phyloP scores from a whole-genome alignment of 2,888 invertebrate genomes.

The Lochmaea crataegi region DNA sequence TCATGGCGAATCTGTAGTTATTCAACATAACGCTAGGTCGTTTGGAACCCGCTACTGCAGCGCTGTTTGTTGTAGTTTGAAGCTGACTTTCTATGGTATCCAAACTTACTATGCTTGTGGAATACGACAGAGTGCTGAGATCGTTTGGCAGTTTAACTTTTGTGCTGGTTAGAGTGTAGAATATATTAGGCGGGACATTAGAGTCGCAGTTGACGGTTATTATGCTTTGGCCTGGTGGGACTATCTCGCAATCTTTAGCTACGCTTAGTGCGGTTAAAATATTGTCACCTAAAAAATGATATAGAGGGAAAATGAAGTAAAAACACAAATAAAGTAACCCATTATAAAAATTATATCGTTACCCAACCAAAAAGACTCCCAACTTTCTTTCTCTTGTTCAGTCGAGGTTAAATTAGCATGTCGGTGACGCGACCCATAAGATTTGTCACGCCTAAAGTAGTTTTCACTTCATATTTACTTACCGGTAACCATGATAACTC shows the following conservation, averaged over 20 bases:
- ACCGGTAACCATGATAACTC: slow-evolving; percentile 98
- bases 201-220: slow-evolving; percentile 62
- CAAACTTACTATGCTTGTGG: slow-evolving; percentile 72
- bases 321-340: no score
- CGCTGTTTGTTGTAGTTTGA: slow-evolving; percentile 52
- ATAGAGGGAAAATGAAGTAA: no score
- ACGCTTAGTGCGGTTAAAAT: slow-evolving; percentile 94
- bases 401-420: no score
- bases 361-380: no score
- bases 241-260: slow-evolving; percentile 90
- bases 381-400: no score
- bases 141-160: slow-evolving; percentile 53
- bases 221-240: slow-evolving; percentile 70
- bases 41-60: slow-evolving; percentile 39
- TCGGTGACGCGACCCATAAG: no score
- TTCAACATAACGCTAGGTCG: slow-evolving; percentile 50
- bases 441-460: no score
- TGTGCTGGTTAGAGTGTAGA: slow-evolving; percentile 67
- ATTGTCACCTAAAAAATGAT: slow-evolving; percentile 75
- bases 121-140: slow-evolving; percentile 66
- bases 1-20: slow-evolving; percentile 70
- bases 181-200: slow-evolving; percentile 66
- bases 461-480: no score
- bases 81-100: slow-evolving; percentile 73
- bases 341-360: no score